Evolutionary conservation across 2,113 vertebrate genomes (phyloP), one percentile per base, ranked within the genome.

Genomic region (Oophaga pumilio): DNA sequence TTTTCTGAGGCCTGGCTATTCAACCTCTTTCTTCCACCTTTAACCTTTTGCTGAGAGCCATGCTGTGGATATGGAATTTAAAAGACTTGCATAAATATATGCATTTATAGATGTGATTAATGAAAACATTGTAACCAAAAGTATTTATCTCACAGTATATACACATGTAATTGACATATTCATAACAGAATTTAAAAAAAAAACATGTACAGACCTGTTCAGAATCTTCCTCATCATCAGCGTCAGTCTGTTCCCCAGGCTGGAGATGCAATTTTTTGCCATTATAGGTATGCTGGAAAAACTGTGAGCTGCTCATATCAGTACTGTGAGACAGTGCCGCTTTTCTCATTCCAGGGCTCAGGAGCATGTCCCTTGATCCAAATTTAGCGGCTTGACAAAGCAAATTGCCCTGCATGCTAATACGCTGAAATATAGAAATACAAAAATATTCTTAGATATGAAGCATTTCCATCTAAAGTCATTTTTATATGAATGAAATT

Each of bases 1-100:
- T 95, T 96, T 90, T 97, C 95, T 59, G 94, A 95, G 60, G 93
- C 95, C 91, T 96, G 95, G 91, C 95, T 96, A 76, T 96, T 97
- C 84, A 97, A 92, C 87, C 96, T 95, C 94, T 98, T 98, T 89
- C 96, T 94, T 86, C 94, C 95, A 60, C 95, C 91, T 92, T 96
- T 97, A 1, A 94, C 93, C 52, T 96, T 96, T 33, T 96, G 94
- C 64, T 93, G 93, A 57, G 96, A 93, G 82, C 95, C 94, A 90
- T 94, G 95, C 79, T 94, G 94, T 12, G 91, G 84, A 69, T 92
- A 92, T 96, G 85, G 11, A 87, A 60, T 13, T 81, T 69, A 57
- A 85, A 84, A 74, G 8, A 18, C 11, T 11, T 60, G 9, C 56
- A 15, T 73, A 73, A 73, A 73, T 73, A 43, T 7, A 73, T 20